Conservation (phyloP, 2,888 invertebrate species). For the Drosophila phalerata region DNA sequence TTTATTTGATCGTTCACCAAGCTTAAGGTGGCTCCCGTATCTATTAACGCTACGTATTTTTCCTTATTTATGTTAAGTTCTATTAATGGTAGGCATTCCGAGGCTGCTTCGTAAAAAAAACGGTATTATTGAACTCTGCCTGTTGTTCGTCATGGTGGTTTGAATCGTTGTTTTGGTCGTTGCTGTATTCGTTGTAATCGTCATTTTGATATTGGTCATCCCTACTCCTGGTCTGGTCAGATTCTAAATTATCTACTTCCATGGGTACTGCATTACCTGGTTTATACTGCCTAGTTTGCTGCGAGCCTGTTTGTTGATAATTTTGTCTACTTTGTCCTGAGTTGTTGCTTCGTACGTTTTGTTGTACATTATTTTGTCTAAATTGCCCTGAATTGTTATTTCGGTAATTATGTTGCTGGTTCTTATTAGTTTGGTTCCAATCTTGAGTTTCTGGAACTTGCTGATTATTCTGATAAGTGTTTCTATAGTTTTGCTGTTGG, state of each 20-base stretch:
- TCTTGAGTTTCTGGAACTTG: background rate
- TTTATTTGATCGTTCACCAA: conserved; percentile 10
- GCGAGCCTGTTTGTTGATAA: background rate
- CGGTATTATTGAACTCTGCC: conserved; percentile 11
- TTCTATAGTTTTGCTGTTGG: conserved; percentile 1
- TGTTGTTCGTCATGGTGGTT: conserved; percentile 6
- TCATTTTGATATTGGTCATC: background rate
- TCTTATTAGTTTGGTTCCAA: conserved; percentile 2
- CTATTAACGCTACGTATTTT: conserved; percentile 11
- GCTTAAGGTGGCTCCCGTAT: conserved; percentile 7
- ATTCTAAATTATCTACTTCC: background rate
- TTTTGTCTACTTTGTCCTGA: background rate
- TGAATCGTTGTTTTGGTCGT: conserved; percentile 14
- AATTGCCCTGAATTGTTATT: no score
- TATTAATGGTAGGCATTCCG: conserved; percentile 13
- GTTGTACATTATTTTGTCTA: background rate
- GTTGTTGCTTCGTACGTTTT: background rate
- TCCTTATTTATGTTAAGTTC: conserved; percentile 2
- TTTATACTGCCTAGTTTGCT: background rate
- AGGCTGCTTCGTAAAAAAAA: conserved; percentile 13
- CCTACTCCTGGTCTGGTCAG: background rate
- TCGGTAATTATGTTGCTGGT: background rate
- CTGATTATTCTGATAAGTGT: conserved; percentile 6
- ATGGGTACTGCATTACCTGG: background rate
- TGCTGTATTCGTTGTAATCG: conserved; percentile 5